Evolutionary conservation across 2,888 invertebrate species (phyloP), one percentile per base, ranked within the genome.

Genomic region (Aspidiotus rigidus): DNA sequence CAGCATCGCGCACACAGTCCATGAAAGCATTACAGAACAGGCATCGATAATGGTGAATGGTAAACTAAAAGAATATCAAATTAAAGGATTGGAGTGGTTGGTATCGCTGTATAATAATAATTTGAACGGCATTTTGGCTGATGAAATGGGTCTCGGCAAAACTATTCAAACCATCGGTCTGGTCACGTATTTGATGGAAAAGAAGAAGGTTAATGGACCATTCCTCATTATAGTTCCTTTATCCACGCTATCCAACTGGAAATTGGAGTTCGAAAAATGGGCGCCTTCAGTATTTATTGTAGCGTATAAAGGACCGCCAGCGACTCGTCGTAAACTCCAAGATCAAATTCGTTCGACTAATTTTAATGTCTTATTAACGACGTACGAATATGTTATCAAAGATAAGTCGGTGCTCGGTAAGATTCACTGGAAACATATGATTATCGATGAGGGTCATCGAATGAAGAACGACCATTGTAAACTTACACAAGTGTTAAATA

Each of bases 391-490:
- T 79, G 93, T 99, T 72, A 97, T 99, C 75, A 98, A 97, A 80
- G 99, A 99, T 79, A 99, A 98, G 79, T 87, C 90, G 3, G 88
- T 94, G 11, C 82, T 99, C 70, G 92, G 97, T 17, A 99, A 99
- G 86, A 81, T 93, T 42, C 91, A 91, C 73, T 99, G 99, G 97
- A 98, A 98, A 79, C 99, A 98, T 80, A 99, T 99, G 98, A 99
- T 99, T 73, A 99, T 99, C 76, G 99, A 99, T 79, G 99, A 99
- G 80, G 99, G 99, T 70, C 99, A 99, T 81, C 87, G 99, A 73
- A 99, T 99, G 98, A 99, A 99, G 83, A 99, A 99, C 81, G 98
- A 99, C 80, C 98, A 99, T 79, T 99, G 98, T 81, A 99, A 99
- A 80, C 82, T 99, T 74, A 99, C 99, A 0, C 93, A 96, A 80